Conservation (phyloP, 2,888 invertebrate species). For the Dexiosoma caninum region DNA sequence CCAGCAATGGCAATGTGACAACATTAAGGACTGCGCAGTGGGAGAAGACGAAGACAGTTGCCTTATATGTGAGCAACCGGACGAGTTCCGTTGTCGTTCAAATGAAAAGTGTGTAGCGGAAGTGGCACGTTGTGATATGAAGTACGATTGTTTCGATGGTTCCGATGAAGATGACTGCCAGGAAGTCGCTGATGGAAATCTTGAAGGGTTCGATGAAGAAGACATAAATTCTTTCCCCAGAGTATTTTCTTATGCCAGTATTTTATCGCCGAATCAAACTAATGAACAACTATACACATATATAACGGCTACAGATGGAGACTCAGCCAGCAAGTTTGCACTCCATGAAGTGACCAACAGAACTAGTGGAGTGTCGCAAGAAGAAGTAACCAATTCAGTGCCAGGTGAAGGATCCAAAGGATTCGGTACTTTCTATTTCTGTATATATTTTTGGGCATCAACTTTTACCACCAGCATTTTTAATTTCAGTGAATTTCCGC, state of each 20-base stretch:
- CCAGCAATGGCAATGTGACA: conserved; percentile 80
- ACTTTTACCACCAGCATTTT: neutral
- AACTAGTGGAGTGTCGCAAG: conserved; percentile 67
- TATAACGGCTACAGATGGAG: conserved; percentile 72
- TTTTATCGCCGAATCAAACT: conserved; percentile 73
- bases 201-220: conserved; percentile 72
- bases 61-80: conserved; percentile 76
- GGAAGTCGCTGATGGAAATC: conserved; percentile 78
- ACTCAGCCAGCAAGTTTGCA: conserved; percentile 69
- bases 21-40: conserved; percentile 78
- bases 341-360: conserved; percentile 68
- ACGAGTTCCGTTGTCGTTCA: conserved; percentile 78
- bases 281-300: conserved; percentile 71
- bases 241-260: conserved; percentile 74
- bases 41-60: conserved; percentile 79
- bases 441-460: neutral
- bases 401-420: conserved; percentile 68
- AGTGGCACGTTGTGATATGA: conserved; percentile 82
- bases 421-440: conserved; percentile 67
- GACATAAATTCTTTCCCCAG: conserved; percentile 72
- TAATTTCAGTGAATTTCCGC: conserved; percentile 79
- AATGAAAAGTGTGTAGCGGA: conserved; percentile 80
- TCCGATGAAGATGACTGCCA: conserved; percentile 82
- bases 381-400: conserved; percentile 66
- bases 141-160: conserved; percentile 81